Base-by-base conservation (phyloP, 2,888 invertebrate genomes). In the Mactromeris polynyma region DNA sequence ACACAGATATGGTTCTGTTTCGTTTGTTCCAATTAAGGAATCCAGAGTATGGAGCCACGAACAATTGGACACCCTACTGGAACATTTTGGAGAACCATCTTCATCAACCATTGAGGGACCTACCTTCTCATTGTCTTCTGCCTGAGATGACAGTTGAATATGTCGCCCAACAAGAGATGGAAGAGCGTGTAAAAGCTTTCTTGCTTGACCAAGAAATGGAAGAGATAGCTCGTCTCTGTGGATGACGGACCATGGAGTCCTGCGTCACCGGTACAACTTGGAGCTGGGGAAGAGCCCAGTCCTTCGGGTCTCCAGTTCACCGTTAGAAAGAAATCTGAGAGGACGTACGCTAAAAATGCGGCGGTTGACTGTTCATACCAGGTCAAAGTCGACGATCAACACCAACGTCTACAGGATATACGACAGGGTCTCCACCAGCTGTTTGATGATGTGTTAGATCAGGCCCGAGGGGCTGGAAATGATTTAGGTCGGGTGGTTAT, bases 401-500 rank as follows among this genome's bases (percentile, higher is more conserved):
- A 86, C 9, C 42, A 89, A 36, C 38, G 54, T 21, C 69, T 89
- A 36, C 11, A 78, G 42, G 86, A 89, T 81, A 51, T 89, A 0
- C 36, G 73, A 40, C 19, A 84, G 21, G 86, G 84, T 21, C 81
- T 86, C 26, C 64, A 89, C 36, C 42, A 81, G 2, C 86, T 89
- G 86, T 83, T 89, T 51, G 69, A 89, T 4, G 83, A 89, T 21
- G 79, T 89, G 19, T 42, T n/a, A 86, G 78, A 38, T 31, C 26
- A 36, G 83, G 33, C 81, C 89, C 73, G 40, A 86, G 40, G 83
- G 79, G 82, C 81, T 19, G 85, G 83, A 64, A 86, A 87, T 42
- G 86, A 91, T 69, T 78, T 89, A 36, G 88, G 89, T 3, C 33
- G 89, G 0, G 81, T 89, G 11, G 54, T 89, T 17, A 86, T 91